Percentiles rank a stretch among this genome's conserved stretches.
phyloP scores from a whole-genome alignment of 2,888 invertebrate genomes.

The Tridacna crocea region DNA sequence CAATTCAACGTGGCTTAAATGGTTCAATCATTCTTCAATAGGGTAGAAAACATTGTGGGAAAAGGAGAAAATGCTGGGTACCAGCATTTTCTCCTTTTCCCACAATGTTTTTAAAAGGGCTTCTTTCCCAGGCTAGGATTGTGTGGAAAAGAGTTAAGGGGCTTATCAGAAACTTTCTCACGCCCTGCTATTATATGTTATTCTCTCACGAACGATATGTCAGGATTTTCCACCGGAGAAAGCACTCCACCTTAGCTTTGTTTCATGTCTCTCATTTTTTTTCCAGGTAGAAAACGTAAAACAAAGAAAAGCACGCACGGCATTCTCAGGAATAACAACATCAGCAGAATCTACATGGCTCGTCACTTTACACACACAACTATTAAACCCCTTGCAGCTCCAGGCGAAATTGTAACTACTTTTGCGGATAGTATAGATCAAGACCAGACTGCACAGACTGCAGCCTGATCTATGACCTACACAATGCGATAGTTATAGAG shows the following conservation, averaged over 20 bases:
- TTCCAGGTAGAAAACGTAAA: constrained; percentile 10
- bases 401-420: no score
- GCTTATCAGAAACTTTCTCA: constrained; percentile 4
- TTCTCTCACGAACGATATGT: background rate
- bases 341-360: constrained; percentile 6
- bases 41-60: no score
- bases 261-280: background rate
- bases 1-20: no score
- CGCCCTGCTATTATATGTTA: constrained; percentile 19
- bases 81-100: no score
- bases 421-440: background rate
- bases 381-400: no score
- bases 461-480: background rate
- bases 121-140: no score
- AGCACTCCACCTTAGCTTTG: constrained; percentile 13
- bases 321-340: constrained; percentile 12
- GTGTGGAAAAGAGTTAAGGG: background rate
- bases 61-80: no score
- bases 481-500: no score
- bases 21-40: no score
- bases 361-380: background rate
- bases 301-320: constrained; percentile 1
- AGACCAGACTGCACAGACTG: background rate
- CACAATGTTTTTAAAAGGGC: no score
- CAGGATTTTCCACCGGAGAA: background rate